phyloP scores from a whole-genome alignment of 2,113 vertebrate genomes.

The Lanius ludovicianus region DNA sequence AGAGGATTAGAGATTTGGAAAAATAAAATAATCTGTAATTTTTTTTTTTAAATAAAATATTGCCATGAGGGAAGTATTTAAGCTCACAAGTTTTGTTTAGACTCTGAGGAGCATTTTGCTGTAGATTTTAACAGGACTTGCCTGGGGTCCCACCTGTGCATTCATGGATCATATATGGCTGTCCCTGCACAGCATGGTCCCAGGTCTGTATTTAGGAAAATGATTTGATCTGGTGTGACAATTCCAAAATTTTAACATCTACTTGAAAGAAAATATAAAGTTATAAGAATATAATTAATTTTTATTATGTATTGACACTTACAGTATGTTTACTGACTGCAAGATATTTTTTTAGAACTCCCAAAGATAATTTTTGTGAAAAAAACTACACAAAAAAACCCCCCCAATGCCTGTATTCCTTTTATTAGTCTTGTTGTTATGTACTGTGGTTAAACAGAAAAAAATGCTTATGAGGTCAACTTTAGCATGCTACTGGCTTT shows the following conservation, averaged over 20 bases:
- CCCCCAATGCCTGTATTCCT: background rate
- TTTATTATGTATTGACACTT: background rate
- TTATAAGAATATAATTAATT: background rate
- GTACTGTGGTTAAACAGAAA: background rate
- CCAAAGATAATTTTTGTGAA: too few relatives aligned
- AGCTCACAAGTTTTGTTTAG: background rate
- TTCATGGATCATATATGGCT: background rate
- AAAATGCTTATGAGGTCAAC: background rate
- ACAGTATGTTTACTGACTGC: background rate
- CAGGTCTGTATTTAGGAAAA: background rate
- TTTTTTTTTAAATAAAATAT: background rate
- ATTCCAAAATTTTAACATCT: background rate
- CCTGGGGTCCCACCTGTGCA: background rate
- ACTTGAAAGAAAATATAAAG: background rate
- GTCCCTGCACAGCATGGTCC: background rate
- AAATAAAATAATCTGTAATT: background rate
- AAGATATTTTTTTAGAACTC: background rate
- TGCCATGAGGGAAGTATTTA: background rate
- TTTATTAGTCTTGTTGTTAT: background rate
- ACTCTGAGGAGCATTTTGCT: background rate
- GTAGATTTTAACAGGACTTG: background rate
- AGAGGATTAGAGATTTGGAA: background rate
- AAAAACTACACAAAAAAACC: background rate
- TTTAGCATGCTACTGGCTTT: background rate
- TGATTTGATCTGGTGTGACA: background rate